Evolutionary conservation across 1,140 invertebrate genomes (phyloP).

Genomic region (Calephelis virginiensis): DNA sequence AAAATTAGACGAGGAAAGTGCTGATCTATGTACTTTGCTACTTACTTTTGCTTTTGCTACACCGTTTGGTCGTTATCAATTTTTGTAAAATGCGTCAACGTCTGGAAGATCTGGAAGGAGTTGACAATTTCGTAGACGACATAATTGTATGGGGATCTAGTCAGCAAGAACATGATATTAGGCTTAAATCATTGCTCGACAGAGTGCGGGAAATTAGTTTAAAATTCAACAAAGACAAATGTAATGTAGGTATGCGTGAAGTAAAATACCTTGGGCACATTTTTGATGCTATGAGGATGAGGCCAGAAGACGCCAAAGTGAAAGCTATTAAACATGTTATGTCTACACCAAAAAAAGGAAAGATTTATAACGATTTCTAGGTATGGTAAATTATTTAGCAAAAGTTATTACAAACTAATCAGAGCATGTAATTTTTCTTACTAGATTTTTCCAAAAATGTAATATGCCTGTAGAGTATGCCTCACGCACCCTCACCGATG

Average conservation of each 20-base stretch:
- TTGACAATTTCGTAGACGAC: no score
- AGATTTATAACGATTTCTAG: constrained; percentile 54
- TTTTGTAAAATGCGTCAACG: no score
- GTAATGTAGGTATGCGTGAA: constrained; percentile 33
- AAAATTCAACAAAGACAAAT: constrained; percentile 43
- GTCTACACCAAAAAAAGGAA: constrained; percentile 26
- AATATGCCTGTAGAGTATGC: constrained; percentile 46
- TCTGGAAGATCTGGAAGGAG: no score
- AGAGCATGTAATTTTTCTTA: constrained; percentile 34
- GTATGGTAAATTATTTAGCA: constrained; percentile 37
- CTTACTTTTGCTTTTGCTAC: no score
- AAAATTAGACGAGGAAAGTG: no score
- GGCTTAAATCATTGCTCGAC: no score
- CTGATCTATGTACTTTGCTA: no score
- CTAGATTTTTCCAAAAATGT: constrained; percentile 42
- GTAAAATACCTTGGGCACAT: constrained; percentile 49
- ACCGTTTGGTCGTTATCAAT: no score
- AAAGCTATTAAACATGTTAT: constrained; percentile 25
- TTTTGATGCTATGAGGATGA: constrained; percentile 34
- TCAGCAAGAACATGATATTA: no score
- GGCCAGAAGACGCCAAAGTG: constrained; percentile 31
- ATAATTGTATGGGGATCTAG: no score
- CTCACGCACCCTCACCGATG: constrained; percentile 21
- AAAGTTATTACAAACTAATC: constrained; percentile 44
- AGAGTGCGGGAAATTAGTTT: no score